Evolutionary conservation across 2,113 vertebrate species (phyloP).

Genomic region (Podarcis muralis): DNA sequence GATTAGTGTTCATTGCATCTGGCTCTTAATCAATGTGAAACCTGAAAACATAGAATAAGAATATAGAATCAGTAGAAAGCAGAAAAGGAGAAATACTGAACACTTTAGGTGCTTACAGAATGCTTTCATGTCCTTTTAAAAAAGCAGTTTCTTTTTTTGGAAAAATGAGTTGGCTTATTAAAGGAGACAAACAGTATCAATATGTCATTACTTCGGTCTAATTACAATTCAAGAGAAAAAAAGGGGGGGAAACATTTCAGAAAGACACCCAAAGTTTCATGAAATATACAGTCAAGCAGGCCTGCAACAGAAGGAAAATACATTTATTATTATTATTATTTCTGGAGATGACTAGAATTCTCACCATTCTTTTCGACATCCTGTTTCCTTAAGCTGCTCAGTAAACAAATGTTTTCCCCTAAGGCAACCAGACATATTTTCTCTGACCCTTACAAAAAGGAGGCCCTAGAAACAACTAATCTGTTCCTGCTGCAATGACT

Average conservation of each 20-base stretch:
- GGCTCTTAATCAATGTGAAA: not conserved
- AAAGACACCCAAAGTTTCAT: not conserved
- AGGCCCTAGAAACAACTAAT: not conserved
- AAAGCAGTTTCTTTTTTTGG: not conserved
- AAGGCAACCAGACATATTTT: not conserved
- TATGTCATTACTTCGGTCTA: not conserved
- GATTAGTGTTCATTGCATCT: not conserved
- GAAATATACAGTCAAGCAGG: not conserved
- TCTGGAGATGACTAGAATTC: not conserved
- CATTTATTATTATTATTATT: not conserved
- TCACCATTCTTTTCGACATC: not conserved
- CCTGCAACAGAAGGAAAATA: not conserved
- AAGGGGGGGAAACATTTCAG: not conserved
- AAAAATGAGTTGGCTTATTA: not conserved
- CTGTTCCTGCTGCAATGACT: not conserved
- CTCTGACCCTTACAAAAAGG: not conserved
- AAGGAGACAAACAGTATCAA: not conserved
- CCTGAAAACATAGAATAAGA: not conserved
- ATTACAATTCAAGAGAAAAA: not conserved
- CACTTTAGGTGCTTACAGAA: not conserved
- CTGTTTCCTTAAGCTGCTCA: not conserved
- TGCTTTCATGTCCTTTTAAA: not conserved
- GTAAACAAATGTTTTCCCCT: not conserved
- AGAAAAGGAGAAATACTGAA: not conserved
- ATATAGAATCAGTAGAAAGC: not conserved